These are phyloP conservation scores for Smutsia gigantea DNA, from an alignment of 2,797 vertebrate species.

Conservation along the genomic window DNA sequence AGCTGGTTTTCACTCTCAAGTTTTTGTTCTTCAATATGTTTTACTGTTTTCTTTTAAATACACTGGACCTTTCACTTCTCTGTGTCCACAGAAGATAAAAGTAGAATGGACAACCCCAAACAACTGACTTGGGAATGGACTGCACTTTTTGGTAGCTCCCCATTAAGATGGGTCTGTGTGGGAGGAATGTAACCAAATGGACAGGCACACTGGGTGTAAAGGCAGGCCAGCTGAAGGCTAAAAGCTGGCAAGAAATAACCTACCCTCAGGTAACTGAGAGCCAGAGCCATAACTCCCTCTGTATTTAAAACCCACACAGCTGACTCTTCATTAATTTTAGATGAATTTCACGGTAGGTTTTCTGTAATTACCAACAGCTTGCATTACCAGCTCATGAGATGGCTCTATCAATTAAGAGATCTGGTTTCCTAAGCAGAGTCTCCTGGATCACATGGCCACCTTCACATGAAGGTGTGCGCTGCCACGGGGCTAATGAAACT, in stretches of 20 bases:
- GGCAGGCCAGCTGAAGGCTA: neutral
- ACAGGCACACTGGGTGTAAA: neutral
- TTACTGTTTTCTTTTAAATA: conserved; percentile 48
- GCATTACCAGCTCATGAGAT: conserved; percentile 60
- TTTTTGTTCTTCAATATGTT: neutral
- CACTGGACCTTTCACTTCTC: neutral
- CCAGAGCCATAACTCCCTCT: neutral
- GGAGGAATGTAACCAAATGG: neutral
- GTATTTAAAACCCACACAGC: conserved; percentile 75
- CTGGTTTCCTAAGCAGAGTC: conserved; percentile 62
- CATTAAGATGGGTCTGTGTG: neutral
- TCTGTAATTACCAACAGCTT: conserved; percentile 84
- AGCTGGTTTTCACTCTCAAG: neutral
- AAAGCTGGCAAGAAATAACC: neutral
- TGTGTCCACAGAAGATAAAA: neutral
- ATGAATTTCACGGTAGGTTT: conserved; percentile 84
- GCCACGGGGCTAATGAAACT: neutral
- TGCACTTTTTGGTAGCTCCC: neutral
- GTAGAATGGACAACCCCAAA: neutral
- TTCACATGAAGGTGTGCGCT: neutral
- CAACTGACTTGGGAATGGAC: neutral
- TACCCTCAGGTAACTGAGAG: neutral
- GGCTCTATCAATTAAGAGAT: conserved; percentile 60
- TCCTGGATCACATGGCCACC: conserved; percentile 1
- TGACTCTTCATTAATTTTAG: conserved; percentile 87